Evolutionary conservation across 2,888 invertebrate species (phyloP), one percentile per base, ranked within the genome.

Genomic region (Plagodis dolabraria): DNA sequence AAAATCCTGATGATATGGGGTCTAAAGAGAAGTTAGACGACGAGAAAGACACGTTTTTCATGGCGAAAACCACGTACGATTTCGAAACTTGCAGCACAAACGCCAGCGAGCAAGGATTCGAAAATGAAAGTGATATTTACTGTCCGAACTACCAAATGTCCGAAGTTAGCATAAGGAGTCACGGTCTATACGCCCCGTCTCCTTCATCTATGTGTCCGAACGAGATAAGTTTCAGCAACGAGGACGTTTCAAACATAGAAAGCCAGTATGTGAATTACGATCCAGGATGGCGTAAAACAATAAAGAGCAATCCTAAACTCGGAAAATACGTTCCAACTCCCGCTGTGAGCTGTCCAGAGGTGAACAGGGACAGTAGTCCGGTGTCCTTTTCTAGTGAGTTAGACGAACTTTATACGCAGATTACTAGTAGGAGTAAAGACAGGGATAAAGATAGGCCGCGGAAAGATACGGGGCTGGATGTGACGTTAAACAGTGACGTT

Each of bases 321-420:
- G 89, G 89, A 0, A 89, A 89, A 68, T 92, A 88, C 63, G 90
- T 87, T 9, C 85, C 86, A 0, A 87, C 89, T 0, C 90, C 92
- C 0, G 91, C 91, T 0, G 72, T 89, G 5, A 91, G 91, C 58
- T 92, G 92, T 72, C 92, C 92, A 0, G 92, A 92, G 64, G 92
- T 91, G 0, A 90, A 91, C 62, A 70, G 92, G 5, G 87, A 91
- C 6, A 85, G 77, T 6, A 86, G 77, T 72, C 92, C 93, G 0
- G 86, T 87, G 33, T 92, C 93, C 0, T 89, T 89, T 65, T 76
- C 86, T 46, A 94, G 94, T 72, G 94, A 94, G 68, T 87, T 96
- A 51, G 96, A 96, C 73, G 95, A 95, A 75, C 85, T 96, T 7
- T 96, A 96, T 77, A 95, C 96, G 69, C 95, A 95, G 74, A 96